A percentile compares a stretch with the other conserved stretches of the same genome.
Conservation (phyloP, 2,888 invertebrate species). For the Celastrina argiolus region DNA sequence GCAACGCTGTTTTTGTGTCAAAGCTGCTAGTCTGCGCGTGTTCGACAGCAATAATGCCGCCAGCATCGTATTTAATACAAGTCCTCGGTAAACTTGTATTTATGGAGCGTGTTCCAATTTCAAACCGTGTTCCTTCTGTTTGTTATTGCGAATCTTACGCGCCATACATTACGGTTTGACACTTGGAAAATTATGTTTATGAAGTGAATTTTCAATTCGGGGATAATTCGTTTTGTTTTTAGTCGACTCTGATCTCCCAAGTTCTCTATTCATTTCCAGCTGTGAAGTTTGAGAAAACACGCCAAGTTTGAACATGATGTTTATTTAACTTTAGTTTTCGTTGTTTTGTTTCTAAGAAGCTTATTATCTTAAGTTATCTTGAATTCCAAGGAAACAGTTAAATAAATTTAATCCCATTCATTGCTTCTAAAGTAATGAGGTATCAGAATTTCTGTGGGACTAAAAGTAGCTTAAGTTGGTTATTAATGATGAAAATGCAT, state of each 20-base stretch:
- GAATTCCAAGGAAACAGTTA: not conserved
- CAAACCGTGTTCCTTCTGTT: slow-evolving; percentile 19
- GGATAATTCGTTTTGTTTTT: not conserved
- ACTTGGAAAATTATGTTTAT: slow-evolving; percentile 15
- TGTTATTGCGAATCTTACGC: slow-evolving; percentile 19
- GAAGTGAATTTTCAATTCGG: not conserved
- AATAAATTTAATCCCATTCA: not conserved
- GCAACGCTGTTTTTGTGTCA: no score
- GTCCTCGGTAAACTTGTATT: slow-evolving; percentile 17
- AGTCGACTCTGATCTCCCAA: not conserved
- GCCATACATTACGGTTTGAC: slow-evolving; percentile 15
- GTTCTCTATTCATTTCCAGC: not conserved
- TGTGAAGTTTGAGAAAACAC: not conserved
- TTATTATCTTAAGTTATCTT: no score
- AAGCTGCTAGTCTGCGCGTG: slow-evolving; percentile 15
- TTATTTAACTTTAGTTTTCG: not conserved
- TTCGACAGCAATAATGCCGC: slow-evolving; percentile 18
- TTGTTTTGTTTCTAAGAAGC: not conserved
- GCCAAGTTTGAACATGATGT: not conserved
- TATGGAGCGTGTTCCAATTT: slow-evolving; percentile 19
- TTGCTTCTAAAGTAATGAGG: not conserved
- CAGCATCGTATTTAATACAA: slow-evolving; percentile 22
- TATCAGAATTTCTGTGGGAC: not conserved
- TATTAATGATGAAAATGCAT: not conserved
- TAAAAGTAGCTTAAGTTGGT: not conserved